A percentile compares a stretch with the other conserved stretches of the same genome.
These are phyloP conservation scores for Cyrtodaria siliqua DNA, from an alignment of 2,888 invertebrate genomes.

Conservation along the genomic window DNA sequence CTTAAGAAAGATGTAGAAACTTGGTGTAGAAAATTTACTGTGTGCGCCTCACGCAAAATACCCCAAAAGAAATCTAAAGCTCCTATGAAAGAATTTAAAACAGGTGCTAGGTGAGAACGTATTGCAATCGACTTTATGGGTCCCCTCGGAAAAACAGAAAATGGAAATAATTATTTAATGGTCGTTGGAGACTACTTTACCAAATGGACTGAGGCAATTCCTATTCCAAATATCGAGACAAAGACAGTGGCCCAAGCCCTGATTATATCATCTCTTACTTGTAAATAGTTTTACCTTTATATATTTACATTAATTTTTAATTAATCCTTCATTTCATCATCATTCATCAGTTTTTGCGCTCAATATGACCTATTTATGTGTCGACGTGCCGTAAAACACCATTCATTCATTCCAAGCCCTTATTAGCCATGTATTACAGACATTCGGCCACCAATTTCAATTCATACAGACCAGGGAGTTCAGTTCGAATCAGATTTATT, in stretches of 20 bases:
- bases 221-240: conserved; percentile 58
- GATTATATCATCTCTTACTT: no score
- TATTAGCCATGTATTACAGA: conserved; percentile 35
- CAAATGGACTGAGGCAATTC: conserved; percentile 46
- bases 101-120: conserved; percentile 31
- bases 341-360: no score
- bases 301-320: no score
- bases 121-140: conserved; percentile 51
- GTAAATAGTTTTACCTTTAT: no score
- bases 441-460: conserved; percentile 53
- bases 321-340: no score
- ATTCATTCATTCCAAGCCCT: no score
- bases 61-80: conserved; percentile 5
- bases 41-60: not conserved
- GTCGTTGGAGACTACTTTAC: conserved; percentile 59
- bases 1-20: conserved; percentile 26
- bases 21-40: conserved; percentile 16
- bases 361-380: no score
- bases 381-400: no score
- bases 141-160: conserved; percentile 24
- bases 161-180: conserved; percentile 43
- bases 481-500: conserved; percentile 56
- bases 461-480: conserved; percentile 60
- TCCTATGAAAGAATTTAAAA: conserved; percentile 6
- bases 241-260: conserved; percentile 41